Conservation (phyloP, 2,113 vertebrate genomes). For the Scomber scombrus region DNA sequence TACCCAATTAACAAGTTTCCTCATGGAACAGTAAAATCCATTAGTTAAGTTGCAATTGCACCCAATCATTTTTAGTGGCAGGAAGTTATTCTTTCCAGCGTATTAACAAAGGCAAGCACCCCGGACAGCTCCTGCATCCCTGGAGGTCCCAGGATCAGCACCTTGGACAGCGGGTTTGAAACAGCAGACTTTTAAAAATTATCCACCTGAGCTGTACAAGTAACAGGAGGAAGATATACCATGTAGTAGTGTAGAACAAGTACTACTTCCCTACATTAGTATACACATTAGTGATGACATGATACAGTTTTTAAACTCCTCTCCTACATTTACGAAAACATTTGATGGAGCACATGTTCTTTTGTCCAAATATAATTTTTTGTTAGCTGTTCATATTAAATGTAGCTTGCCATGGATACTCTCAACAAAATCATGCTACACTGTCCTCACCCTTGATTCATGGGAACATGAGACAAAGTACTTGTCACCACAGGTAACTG, state of each 20-base stretch:
- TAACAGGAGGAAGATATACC: background rate
- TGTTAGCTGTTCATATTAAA: too few relatives aligned
- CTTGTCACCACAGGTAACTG: background rate
- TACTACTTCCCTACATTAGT: too few relatives aligned
- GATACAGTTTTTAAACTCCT: too few relatives aligned
- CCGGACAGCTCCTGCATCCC: conserved; percentile 32
- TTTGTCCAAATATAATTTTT: too few relatives aligned
- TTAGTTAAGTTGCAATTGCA: background rate
- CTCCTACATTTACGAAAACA: too few relatives aligned
- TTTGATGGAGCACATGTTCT: too few relatives aligned
- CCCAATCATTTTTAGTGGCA: background rate
- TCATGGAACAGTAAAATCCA: background rate
- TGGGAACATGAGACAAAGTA: too few relatives aligned
- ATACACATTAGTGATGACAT: too few relatives aligned
- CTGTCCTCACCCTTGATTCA: too few relatives aligned
- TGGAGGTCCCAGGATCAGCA: conserved; percentile 47
- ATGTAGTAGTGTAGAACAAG: background rate
- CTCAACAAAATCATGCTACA: too few relatives aligned
- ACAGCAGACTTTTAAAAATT: background rate
- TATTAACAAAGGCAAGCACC: background rate
- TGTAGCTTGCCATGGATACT: too few relatives aligned
- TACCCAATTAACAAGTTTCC: background rate
- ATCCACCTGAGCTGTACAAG: background rate
- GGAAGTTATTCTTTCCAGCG: background rate
- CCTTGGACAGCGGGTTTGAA: conserved; percentile 54